Percentiles rank a stretch among this genome's conserved stretches.
phyloP scores from a whole-genome alignment of 2,797 vertebrate genomes.

The Chrysolophus pictus region DNA sequence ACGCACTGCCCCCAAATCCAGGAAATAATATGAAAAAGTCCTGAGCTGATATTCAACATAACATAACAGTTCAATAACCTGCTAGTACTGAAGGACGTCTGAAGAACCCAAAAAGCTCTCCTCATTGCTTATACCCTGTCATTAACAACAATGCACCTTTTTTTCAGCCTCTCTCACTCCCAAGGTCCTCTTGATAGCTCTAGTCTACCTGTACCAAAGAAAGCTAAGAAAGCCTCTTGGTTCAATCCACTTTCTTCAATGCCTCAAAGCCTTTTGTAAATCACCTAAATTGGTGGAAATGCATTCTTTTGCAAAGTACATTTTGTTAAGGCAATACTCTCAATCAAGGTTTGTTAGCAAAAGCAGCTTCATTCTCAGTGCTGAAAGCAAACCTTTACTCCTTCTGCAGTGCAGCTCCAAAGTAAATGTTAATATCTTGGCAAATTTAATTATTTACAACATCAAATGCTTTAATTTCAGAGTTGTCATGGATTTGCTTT shows the following conservation, averaged over 20 bases:
- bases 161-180: neutral
- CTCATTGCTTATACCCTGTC: neutral
- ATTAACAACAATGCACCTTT: neutral
- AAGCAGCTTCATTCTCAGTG: slow-evolving; percentile 17
- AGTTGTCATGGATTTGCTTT: neutral
- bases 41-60: neutral
- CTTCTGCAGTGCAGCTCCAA: neutral
- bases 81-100: neutral
- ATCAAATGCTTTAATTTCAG: neutral
- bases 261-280: neutral
- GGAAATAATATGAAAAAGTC: neutral
- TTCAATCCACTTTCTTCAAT: slow-evolving; percentile 7
- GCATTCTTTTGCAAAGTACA: neutral
- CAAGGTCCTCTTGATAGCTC: neutral
- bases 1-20: rapidly evolving
- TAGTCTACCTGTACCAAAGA: neutral
- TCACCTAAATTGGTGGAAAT: neutral
- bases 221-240: neutral
- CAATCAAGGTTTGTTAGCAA: neutral
- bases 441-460: slow-evolving; percentile 48
- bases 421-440: neutral
- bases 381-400: slow-evolving; percentile 35
- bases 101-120: neutral
- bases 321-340: neutral
- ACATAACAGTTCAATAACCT: neutral